These are phyloP conservation scores for Heliconius ethilla DNA, from an alignment of 2,888 invertebrate species.

Conservation along the genomic window DNA sequence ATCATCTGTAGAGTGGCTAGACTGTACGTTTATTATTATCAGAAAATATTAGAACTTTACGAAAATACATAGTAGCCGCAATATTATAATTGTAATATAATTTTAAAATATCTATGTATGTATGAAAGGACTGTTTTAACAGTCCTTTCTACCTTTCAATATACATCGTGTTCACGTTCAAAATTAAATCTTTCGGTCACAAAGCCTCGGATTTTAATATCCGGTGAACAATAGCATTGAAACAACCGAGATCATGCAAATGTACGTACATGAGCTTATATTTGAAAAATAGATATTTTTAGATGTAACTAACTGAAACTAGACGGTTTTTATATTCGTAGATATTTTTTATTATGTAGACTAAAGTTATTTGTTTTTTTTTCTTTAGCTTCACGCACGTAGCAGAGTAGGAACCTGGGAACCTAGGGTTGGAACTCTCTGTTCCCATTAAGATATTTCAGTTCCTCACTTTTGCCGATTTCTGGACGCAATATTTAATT, in stretches of 20 bases:
- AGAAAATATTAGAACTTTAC: too few species aligned
- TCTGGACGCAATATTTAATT: neutral
- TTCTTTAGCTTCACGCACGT: too few species aligned
- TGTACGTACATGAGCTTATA: slow-evolving; percentile 27
- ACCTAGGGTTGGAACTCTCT: neutral
- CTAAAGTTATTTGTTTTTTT: neutral
- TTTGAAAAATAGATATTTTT: slow-evolving; percentile 6
- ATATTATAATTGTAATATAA: neutral
- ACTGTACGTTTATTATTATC: too few species aligned
- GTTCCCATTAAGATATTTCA: neutral
- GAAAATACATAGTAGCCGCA: too few species aligned
- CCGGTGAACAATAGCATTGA: slow-evolving; percentile 40
- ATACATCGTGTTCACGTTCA: slow-evolving; percentile 36
- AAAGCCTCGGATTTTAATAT: slow-evolving; percentile 41
- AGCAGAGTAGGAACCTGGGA: neutral
- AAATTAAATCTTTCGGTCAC: slow-evolving; percentile 40
- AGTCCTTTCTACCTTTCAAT: slow-evolving; percentile 28
- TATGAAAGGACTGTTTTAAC: neutral
- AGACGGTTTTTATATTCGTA: neutral
- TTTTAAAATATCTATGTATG: neutral
- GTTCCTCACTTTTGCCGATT: too few species aligned
- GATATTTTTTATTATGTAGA: neutral
- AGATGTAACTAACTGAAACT: neutral
- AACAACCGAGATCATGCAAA: slow-evolving; percentile 44
- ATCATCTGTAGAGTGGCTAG: too few species aligned